Evolutionary conservation across 1,140 invertebrate genomes (phyloP).

Genomic region (Cotesia chilonis): DNA sequence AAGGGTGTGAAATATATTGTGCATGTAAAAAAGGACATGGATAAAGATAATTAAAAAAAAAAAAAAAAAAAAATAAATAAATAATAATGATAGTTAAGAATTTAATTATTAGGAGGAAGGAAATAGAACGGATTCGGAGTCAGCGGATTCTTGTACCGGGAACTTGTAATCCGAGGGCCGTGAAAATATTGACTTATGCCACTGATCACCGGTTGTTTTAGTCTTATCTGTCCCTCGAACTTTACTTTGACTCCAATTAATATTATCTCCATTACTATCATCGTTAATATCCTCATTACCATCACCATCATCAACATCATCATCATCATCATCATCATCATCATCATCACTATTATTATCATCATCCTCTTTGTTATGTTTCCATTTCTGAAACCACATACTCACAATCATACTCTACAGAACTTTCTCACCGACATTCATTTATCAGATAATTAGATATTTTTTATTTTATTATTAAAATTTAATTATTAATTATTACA

Average conservation of each 20-base stretch:
- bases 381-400: constrained; percentile 37
- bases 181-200: constrained; percentile 22
- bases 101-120: constrained; percentile 48
- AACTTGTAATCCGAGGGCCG: constrained; percentile 24
- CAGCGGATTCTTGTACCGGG: constrained; percentile 42
- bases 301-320: constrained; percentile 20
- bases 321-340: too few species aligned
- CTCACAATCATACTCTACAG: constrained; percentile 23
- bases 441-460: neutral
- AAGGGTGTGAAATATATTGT: neutral
- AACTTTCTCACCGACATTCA: neutral
- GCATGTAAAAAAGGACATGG: neutral
- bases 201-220: constrained; percentile 15
- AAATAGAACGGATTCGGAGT: constrained; percentile 54
- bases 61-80: neutral
- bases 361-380: constrained; percentile 23
- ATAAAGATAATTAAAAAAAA: neutral
- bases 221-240: constrained; percentile 4
- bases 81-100: neutral
- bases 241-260: constrained; percentile 12
- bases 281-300: neutral
- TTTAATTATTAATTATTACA: too few species aligned
- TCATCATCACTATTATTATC: constrained; percentile 15
- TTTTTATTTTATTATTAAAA: neutral
- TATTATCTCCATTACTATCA: neutral